Conservation (phyloP, 1,140 invertebrate genomes). For the Ips nitidus region DNA sequence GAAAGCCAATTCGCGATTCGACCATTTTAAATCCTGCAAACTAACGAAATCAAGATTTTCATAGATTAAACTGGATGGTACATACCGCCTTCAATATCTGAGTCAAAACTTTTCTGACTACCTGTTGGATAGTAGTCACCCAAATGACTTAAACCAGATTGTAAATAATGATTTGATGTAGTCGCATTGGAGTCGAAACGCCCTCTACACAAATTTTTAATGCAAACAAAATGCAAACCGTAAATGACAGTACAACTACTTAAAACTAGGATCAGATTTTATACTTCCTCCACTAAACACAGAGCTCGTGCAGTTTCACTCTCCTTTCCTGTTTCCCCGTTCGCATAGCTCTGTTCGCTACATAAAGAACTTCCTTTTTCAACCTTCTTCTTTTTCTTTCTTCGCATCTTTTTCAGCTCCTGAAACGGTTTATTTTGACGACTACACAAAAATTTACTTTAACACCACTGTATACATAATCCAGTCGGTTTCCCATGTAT, state of each 20-base stretch:
- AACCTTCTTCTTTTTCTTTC: slow-evolving; percentile 8
- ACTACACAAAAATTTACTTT: not conserved
- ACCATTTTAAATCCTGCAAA: slow-evolving; percentile 12
- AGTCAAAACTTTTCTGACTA: slow-evolving; percentile 6
- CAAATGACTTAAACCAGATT: too few relatives aligned
- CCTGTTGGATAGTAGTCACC: too few relatives aligned
- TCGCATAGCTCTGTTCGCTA: too few relatives aligned
- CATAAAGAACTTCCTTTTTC: not conserved
- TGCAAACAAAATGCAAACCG: too few relatives aligned
- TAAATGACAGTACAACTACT: too few relatives aligned
- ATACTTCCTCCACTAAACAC: slow-evolving; percentile 6
- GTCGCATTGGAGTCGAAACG: too few relatives aligned
- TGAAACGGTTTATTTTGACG: not conserved
- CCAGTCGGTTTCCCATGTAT: slow-evolving; percentile 34
- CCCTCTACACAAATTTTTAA: too few relatives aligned
- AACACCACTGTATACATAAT: slow-evolving; percentile 22
- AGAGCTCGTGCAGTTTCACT: slow-evolving; percentile 8
- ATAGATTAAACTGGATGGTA: not conserved
- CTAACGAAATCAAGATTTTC: not conserved
- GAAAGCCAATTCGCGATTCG: slow-evolving; percentile 39
- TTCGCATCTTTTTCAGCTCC: not conserved
- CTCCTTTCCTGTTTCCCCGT: not conserved
- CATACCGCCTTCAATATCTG: slow-evolving; percentile 1
- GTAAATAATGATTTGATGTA: too few relatives aligned
- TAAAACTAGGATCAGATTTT: too few relatives aligned